A percentile compares a stretch with the other conserved stretches of the same genome.
Conservation (phyloP, 2,888 invertebrate species). For the Scrobipalpa atriplicella region DNA sequence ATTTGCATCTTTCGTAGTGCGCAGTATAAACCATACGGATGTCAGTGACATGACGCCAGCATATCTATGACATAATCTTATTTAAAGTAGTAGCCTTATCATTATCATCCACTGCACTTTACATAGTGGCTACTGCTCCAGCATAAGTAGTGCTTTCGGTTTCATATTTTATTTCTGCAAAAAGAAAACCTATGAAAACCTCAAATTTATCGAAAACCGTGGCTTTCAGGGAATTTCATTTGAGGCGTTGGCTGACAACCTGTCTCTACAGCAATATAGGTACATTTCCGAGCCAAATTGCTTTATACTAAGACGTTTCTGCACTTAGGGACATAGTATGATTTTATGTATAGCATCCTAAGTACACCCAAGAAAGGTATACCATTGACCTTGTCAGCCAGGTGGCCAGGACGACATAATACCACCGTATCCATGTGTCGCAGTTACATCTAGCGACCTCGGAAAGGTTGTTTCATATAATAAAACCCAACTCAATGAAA, state of each 20-base stretch:
- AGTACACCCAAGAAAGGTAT: neutral
- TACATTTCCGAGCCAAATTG: no score
- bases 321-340: no score
- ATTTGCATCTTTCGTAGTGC: neutral
- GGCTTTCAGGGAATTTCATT: no score
- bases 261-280: no score
- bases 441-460: constrained; percentile 61
- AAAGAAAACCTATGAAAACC: no score
- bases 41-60: constrained; percentile 14
- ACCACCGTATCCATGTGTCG: constrained; percentile 22
- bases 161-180: no score
- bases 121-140: neutral
- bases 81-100: constrained; percentile 15
- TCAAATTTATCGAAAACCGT: no score
- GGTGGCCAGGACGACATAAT: constrained; percentile 32
- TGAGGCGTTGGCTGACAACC: no score
- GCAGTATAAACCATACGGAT: constrained; percentile 1
- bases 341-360: no score
- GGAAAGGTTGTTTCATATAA: constrained; percentile 60
- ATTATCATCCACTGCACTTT: neutral
- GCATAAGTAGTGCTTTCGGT: neutral
- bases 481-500: constrained; percentile 61
- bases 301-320: no score
- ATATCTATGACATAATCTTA: constrained; percentile 28
- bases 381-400: constrained; percentile 32